Percentiles rank a stretch among this genome's conserved stretches.
Conservation (phyloP, 1,140 invertebrate genomes). For the Oncopeltus fasciatus region DNA sequence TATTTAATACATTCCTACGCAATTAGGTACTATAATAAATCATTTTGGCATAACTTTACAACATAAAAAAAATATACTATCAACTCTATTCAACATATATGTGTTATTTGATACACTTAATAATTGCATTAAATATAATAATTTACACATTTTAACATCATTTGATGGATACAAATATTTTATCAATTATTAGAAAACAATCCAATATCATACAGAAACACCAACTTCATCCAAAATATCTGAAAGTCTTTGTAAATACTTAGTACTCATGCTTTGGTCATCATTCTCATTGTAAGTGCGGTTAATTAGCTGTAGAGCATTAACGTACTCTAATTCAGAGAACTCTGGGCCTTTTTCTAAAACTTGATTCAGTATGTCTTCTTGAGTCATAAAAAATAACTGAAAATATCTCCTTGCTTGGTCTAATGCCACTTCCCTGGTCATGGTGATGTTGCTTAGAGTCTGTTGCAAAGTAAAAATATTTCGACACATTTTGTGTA, state of each 20-base stretch:
- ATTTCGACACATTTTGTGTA: conserved; percentile 72
- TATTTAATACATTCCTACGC: neutral
- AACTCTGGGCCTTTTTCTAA: conserved; percentile 70
- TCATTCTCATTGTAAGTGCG: conserved; percentile 36
- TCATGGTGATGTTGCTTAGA: conserved; percentile 67
- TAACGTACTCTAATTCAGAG: conserved; percentile 71
- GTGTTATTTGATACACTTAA: neutral
- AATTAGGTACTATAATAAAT: too few species aligned
- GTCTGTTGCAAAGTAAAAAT: conserved; percentile 76
- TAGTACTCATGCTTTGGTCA: conserved; percentile 30
- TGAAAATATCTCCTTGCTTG: conserved; percentile 80
- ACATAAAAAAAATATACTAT: conserved; percentile 2
- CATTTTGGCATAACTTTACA: conserved; percentile 5
- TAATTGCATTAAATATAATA: neutral
- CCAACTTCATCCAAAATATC: conserved; percentile 52
- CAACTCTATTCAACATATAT: neutral
- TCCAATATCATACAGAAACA: conserved; percentile 36
- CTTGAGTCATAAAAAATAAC: conserved; percentile 66
- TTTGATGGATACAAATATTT: neutral
- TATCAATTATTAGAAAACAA: neutral
- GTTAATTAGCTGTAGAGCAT: conserved; percentile 59
- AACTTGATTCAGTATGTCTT: conserved; percentile 70
- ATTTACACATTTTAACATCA: neutral
- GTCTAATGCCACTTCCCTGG: conserved; percentile 70
- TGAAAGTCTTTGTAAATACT: conserved; percentile 42